Conservation (phyloP, 2,888 invertebrate species). For the Eurytoma adleriae region DNA sequence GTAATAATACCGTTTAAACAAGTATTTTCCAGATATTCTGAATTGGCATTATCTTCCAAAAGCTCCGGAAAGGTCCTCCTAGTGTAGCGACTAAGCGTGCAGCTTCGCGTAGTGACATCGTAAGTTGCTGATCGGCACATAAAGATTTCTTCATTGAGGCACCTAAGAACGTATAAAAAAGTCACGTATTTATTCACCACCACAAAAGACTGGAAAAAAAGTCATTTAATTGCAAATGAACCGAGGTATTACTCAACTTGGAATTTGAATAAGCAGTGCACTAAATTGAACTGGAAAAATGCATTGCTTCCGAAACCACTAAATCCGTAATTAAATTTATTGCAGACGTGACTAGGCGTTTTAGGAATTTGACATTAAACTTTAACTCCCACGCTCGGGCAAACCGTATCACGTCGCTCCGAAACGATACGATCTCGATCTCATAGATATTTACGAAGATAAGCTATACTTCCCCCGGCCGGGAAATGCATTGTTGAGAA, state of each 20-base stretch:
- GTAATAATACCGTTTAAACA: constrained; percentile 85
- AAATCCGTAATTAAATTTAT: too few species aligned
- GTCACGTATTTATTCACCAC: neutral
- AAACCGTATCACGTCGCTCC: neutral
- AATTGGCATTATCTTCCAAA: constrained; percentile 89
- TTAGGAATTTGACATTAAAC: too few species aligned
- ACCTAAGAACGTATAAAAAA: constrained; percentile 73
- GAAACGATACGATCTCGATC: neutral
- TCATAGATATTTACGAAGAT: constrained; percentile 10
- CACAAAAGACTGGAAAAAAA: neutral
- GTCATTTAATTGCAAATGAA: too few species aligned
- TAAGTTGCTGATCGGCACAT: constrained; percentile 92
- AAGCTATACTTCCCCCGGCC: neutral
- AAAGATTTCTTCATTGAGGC: constrained; percentile 91
- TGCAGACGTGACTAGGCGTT: too few species aligned
- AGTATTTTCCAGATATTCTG: constrained; percentile 94
- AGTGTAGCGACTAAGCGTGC: constrained; percentile 89
- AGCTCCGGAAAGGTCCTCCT: constrained; percentile 91
- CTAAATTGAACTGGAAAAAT: too few species aligned
- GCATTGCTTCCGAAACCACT: too few species aligned
- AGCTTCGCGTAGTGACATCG: constrained; percentile 86
- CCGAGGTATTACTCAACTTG: too few species aligned
- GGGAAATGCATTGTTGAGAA: too few species aligned
- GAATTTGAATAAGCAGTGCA: too few species aligned
- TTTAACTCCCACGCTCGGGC: too few species aligned